Evolutionary conservation across 2,888 invertebrate species (phyloP).

Genomic region (Apocheima hispidaria): DNA sequence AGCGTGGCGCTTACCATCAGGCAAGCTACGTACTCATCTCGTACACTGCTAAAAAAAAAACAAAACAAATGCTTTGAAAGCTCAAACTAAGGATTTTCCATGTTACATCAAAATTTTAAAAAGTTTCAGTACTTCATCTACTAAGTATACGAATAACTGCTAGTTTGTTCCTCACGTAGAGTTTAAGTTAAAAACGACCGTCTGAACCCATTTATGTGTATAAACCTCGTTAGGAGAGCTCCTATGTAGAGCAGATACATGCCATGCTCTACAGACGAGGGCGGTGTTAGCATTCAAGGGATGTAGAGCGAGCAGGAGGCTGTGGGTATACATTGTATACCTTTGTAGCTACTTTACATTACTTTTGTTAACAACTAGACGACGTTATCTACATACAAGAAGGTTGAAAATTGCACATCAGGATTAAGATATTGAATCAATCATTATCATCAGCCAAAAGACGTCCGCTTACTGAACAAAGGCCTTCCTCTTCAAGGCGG

Average conservation of each 20-base stretch:
- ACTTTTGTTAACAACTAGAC: not conserved
- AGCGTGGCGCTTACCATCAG: too few relatives aligned
- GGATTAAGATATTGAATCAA: too few relatives aligned
- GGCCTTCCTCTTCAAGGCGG: too few relatives aligned
- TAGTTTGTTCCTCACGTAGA: not conserved
- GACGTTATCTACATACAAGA: not conserved
- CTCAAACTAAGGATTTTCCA: too few relatives aligned
- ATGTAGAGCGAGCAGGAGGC: constrained; percentile 4
- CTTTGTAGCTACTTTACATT: constrained; percentile 8
- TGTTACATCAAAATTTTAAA: too few relatives aligned
- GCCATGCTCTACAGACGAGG: constrained; percentile 1
- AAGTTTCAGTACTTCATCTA: too few relatives aligned
- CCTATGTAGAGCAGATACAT: constrained; percentile 18
- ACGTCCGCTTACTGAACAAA: too few relatives aligned
- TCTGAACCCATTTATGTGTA: constrained; percentile 4
- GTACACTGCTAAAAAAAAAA: not conserved
- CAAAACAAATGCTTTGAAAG: too few relatives aligned
- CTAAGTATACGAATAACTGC: not conserved
- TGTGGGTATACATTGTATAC: constrained; percentile 1
- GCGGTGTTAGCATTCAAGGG: constrained; percentile 23
- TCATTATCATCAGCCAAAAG: too few relatives aligned
- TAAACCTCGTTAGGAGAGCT: constrained; percentile 11
- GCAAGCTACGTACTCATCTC: too few relatives aligned
- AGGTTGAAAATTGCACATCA: not conserved
- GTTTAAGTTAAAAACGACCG: constrained; percentile 2